Evolutionary conservation across 2,888 invertebrate genomes (phyloP).

Genomic region (Lampropteryx suffumata): DNA sequence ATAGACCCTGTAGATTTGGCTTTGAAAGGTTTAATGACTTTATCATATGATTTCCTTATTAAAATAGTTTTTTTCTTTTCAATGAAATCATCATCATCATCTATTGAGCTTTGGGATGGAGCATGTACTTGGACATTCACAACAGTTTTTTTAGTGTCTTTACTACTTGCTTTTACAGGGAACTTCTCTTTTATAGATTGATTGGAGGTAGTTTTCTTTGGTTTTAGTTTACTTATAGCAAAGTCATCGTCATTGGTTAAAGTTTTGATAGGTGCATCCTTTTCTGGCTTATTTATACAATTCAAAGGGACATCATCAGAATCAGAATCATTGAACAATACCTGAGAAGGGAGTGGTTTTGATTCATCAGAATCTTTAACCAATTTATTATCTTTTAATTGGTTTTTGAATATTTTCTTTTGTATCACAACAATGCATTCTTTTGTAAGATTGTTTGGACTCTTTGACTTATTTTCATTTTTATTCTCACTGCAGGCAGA

Average conservation of each 20-base stretch:
- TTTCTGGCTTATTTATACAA: slow-evolving; percentile 47
- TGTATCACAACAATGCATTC: slow-evolving; percentile 74
- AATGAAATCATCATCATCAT: slow-evolving; percentile 67
- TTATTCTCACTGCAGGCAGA: neutral
- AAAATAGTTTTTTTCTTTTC: slow-evolving; percentile 64
- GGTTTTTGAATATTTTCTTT: slow-evolving; percentile 61
- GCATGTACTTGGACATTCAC: slow-evolving; percentile 30
- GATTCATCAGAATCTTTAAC: slow-evolving; percentile 22
- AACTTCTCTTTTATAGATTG: slow-evolving; percentile 43
- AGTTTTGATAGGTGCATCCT: neutral
- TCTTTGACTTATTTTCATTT: slow-evolving; percentile 38
- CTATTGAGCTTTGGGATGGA: slow-evolving; percentile 48
- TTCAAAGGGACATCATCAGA: slow-evolving; percentile 65
- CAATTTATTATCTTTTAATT: slow-evolving; percentile 25
- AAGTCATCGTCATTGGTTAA: slow-evolving; percentile 49
- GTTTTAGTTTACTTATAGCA: slow-evolving; percentile 33
- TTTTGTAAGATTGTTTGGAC: slow-evolving; percentile 68
- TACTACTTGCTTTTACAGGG: slow-evolving; percentile 29
- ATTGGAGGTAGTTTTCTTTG: slow-evolving; percentile 35
- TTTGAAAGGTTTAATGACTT: slow-evolving; percentile 59
- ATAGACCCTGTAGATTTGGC: slow-evolving; percentile 75
- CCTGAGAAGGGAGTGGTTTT: slow-evolving; percentile 41
- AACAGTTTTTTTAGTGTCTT: slow-evolving; percentile 27
- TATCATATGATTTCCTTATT: slow-evolving; percentile 63
- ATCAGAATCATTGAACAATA: slow-evolving; percentile 59